Evolutionary conservation across 1,140 invertebrate genomes (phyloP), one percentile per base, ranked within the genome.

Genomic region (Caenorhabditis inopinata): DNA sequence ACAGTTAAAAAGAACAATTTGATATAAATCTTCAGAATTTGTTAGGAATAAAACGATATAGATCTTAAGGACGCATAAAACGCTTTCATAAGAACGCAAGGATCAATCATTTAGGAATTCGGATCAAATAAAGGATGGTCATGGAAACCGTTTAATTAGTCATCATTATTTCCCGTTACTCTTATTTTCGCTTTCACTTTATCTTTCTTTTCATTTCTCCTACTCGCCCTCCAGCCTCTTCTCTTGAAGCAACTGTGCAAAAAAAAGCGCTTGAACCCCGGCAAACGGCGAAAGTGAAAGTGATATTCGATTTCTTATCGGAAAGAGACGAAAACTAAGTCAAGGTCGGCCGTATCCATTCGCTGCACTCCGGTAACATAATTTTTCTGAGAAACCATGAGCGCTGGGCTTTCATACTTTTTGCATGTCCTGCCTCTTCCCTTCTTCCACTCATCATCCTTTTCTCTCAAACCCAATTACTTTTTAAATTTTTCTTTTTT

Each of bases 221-320:
- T 51, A 11, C 48, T 25, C 18, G 14, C 27, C n/a, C n/a, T n/a
- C n/a, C n/a, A n/a, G n/a, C n/a, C n/a, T n/a, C n/a, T 32, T 58
- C 51, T 68, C 32, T 68, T 27, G 29, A 68, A 68, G 2, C 38
- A 42, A 29, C 58, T 68, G 58, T 35, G 58, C 51, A 58, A 58
- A 58, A 58, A 58, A 16, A 16, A 29, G 51, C 51, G 51, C 51
- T 58, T 58, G 51, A 58, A 58, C 51, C 11, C 2, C 18, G 7
- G 27, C 6, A 48, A 48, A 48, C n/a, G n/a, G n/a, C n/a, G 53
- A 16, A 12, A 68, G 58, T 68, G 32, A 68, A 68, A 68, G 58
- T 68, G 58, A 68, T 68, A 68, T 16, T 68, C 25, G 48, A 29
- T 32, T 29, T 68, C 32, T 68, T 68, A 68, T 68, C 58, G 58